A percentile compares a stretch with the other conserved stretches of the same genome.
phyloP scores from a whole-genome alignment of 1,140 invertebrate genomes.

The Antheraea mylitta region DNA sequence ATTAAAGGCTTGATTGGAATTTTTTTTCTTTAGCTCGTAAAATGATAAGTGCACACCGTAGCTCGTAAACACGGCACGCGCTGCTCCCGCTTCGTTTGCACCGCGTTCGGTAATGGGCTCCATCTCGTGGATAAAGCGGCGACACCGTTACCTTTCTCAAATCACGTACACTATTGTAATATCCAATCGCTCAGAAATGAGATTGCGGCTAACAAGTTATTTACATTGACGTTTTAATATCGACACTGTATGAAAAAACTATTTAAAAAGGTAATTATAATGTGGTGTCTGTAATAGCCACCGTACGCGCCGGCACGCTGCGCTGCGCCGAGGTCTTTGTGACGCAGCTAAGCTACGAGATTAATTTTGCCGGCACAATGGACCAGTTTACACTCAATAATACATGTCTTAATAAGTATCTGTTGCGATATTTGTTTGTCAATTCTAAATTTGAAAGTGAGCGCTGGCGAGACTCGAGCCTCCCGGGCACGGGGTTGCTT shows the following conservation, averaged over 20 bases:
- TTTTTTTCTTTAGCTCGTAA: conserved; percentile 37
- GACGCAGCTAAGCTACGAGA: conserved; percentile 70
- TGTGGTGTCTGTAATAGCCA: conserved; percentile 67
- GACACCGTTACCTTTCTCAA: conserved; percentile 76
- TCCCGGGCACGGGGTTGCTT: conserved; percentile 32
- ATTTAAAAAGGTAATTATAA: conserved; percentile 79
- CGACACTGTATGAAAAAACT: conserved; percentile 68
- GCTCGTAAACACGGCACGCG: conserved; percentile 33
- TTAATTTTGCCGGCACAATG: conserved; percentile 75
- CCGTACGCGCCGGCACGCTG: conserved; percentile 59
- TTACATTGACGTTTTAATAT: conserved; percentile 79
- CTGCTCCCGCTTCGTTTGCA: conserved; percentile 33
- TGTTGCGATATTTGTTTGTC: conserved; percentile 69
- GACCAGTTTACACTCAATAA: conserved; percentile 65
- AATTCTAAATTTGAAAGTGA: conserved; percentile 60
- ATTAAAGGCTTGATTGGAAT: conserved; percentile 27
- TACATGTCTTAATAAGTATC: conserved; percentile 63
- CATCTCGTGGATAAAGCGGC: conserved; percentile 72
- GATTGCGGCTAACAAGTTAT: conserved; percentile 79
- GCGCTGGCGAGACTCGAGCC: conserved; percentile 24
- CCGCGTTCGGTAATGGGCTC: conserved; percentile 55
- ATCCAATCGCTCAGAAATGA: conserved; percentile 77
- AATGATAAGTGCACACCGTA: conserved; percentile 29
- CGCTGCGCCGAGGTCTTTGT: conserved; percentile 51
- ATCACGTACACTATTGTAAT: conserved; percentile 78